A percentile compares a stretch with the other conserved stretches of the same genome.
These are phyloP conservation scores for Pempheris klunzingeri DNA, from an alignment of 2,797 vertebrate species.

Conservation along the genomic window DNA sequence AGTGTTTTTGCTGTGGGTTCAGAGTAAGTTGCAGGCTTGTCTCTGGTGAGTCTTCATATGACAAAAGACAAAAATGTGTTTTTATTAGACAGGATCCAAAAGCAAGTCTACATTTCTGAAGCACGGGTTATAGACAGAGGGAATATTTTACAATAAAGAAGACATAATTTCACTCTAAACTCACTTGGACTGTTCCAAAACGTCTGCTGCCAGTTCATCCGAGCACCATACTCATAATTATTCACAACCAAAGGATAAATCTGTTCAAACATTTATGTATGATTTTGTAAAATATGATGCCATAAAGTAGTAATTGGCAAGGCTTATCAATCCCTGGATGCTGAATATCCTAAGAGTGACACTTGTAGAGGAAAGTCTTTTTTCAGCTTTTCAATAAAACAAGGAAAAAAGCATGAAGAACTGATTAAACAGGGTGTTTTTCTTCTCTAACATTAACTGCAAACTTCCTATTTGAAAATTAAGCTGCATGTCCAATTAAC, in stretches of 20 bases:
- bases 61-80: conserved; percentile 37
- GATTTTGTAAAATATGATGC: not conserved
- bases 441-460: too few species aligned
- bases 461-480: too few species aligned
- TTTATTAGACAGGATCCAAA: conserved; percentile 38
- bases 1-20: conserved; percentile 43
- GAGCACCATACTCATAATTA: not conserved
- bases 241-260: not conserved
- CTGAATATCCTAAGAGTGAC: not conserved
- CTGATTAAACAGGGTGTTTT: too few species aligned
- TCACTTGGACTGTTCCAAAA: not conserved
- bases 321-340: not conserved
- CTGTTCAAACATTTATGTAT: not conserved
- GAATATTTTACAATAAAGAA: conserved; percentile 30
- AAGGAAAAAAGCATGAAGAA: not conserved
- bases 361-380: not conserved
- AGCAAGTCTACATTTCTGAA: not conserved
- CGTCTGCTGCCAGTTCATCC: not conserved
- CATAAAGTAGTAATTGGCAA: too few species aligned
- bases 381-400: not conserved
- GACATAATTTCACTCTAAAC: conserved; percentile 7
- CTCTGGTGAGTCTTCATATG: conserved; percentile 36
- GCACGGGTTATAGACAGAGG: conserved; percentile 10
- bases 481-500: too few species aligned
- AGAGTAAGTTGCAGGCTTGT: conserved; percentile 37